Conservation (phyloP, 2,888 invertebrate species). For the Tipula unca region DNA sequence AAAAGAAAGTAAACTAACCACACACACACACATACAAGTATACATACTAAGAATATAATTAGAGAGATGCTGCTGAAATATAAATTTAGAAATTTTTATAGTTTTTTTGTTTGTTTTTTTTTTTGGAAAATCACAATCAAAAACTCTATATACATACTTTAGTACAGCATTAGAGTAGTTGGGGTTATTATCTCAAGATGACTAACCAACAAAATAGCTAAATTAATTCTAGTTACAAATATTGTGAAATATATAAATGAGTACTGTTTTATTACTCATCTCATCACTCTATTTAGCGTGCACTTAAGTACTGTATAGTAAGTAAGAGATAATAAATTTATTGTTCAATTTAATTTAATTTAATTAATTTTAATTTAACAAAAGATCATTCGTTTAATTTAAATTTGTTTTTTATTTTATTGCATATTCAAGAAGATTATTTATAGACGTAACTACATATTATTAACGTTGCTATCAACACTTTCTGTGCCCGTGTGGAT, state of each 20-base stretch:
- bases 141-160: neutral
- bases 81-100: neutral
- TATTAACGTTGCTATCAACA: neutral
- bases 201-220: neutral
- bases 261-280: neutral
- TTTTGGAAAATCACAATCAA: neutral
- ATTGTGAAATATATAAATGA: neutral
- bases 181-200: neutral
- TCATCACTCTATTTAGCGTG: neutral
- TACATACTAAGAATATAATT: neutral
- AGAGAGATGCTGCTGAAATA: neutral
- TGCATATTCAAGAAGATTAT: neutral
- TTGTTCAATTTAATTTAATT: neutral
- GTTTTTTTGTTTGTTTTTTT: neutral
- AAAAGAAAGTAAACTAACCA: neutral
- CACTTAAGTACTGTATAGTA: neutral
- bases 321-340: neutral
- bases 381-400: neutral
- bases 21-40: neutral
- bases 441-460: no score
- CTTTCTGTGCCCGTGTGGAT: neutral
- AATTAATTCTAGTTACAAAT: neutral
- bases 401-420: neutral
- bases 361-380: neutral
- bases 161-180: neutral